Base-by-base conservation (phyloP, 1,140 invertebrate species). In the Lucilia cuprina region DNA sequence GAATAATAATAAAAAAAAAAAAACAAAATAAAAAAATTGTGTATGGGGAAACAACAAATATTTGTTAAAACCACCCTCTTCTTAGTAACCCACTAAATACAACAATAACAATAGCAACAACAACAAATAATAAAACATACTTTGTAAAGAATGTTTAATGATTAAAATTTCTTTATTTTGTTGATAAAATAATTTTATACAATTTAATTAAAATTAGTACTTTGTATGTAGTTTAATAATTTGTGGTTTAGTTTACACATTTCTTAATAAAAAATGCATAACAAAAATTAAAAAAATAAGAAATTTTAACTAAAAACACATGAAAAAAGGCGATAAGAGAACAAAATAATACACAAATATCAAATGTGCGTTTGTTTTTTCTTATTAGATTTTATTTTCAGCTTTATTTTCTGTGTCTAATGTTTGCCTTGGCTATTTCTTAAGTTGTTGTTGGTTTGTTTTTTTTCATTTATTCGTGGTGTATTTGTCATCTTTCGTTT, bases 371-470 rank as follows among this genome's bases (percentile, higher is more conserved):
- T 55, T 55, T 30, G 25, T 30, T 55, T 55, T 55, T 55, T 55
- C 41, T 7, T 41, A 41, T 60, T 60, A 12, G 55, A 7, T n/a
- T 60, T 60, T 60, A 4, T 60, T 60, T 17, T 60, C 55, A 21
- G 74, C 5, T 35, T 41, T 78, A 19, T 14, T 78, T 30, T 30
- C 25, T 30, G 25, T 30, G 25, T 78, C 30, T 35, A 78, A 34
- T 30, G 34, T 41, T 78, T 78, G 47, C 75, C 34, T 78, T 35
- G 34, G 34, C 47, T 78, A 17, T 41, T 78, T 78, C 34, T 78
- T 78, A 41, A 41, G 14, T 78, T 78, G 65, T 70, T 21, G n/a
- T 5, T 21, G 8, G n/a, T 70, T 70, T 70, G 10, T 70, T 21
- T 21, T 21, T 19, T 70, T 70, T 70, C n/a, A 21, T 70, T 70